phyloP scores from a whole-genome alignment of 2,888 invertebrate species.

The Diabrotica balteata region DNA sequence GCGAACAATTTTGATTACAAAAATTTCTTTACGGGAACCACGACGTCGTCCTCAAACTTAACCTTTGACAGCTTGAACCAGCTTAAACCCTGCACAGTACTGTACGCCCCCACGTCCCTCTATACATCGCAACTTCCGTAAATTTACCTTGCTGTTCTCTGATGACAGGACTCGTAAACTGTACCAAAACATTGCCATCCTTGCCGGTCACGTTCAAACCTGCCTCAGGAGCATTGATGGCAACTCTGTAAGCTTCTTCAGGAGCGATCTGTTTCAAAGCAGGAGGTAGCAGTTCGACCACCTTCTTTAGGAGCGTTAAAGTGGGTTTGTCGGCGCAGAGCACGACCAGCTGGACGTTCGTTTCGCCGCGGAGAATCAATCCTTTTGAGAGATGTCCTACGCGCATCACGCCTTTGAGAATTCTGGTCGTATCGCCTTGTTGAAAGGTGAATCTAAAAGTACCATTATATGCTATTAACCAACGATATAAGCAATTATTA shows the following conservation, averaged over 20 bases:
- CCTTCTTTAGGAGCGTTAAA: constrained; percentile 82
- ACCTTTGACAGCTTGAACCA: constrained; percentile 39
- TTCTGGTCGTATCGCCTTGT: constrained; percentile 71
- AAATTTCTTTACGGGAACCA: constrained; percentile 6
- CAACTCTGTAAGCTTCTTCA: constrained; percentile 84
- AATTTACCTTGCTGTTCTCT: constrained; percentile 74
- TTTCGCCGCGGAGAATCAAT: constrained; percentile 87
- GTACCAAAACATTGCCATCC: constrained; percentile 81
- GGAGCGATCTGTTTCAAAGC: constrained; percentile 77
- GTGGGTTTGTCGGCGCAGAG: constrained; percentile 96
- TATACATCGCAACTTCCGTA: constrained; percentile 27
- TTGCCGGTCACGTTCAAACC: constrained; percentile 85
- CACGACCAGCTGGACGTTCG: constrained; percentile 89
- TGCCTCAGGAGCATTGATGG: constrained; percentile 83
- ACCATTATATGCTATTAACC: constrained; percentile 17
- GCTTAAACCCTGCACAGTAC: constrained; percentile 59
- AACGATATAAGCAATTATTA: neutral
- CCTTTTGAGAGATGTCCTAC: constrained; percentile 92
- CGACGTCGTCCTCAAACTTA: neutral
- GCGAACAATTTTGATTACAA: constrained; percentile 4
- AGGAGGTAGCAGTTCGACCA: constrained; percentile 79
- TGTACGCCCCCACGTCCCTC: constrained; percentile 48
- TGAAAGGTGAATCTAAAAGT: constrained; percentile 69
- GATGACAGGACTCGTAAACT: constrained; percentile 92
- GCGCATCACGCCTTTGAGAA: constrained; percentile 95